These are phyloP conservation scores for Cosmia trapezina DNA, from an alignment of 2,888 invertebrate species.

Conservation along the genomic window DNA sequence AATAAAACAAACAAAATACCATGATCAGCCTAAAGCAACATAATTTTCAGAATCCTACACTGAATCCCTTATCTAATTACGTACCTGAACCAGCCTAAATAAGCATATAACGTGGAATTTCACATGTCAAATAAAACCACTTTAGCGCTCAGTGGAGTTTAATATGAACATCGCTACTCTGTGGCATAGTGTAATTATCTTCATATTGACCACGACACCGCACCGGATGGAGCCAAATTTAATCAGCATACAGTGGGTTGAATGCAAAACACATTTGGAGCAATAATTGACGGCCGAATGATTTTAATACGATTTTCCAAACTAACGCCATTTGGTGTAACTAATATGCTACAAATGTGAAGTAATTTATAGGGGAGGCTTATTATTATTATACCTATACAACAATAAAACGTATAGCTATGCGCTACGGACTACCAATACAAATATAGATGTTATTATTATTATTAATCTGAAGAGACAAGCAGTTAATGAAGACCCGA, in stretches of 20 bases:
- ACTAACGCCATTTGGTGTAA: slow-evolving; percentile 40
- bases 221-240: slow-evolving; percentile 65
- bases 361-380: neutral
- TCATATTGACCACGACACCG: slow-evolving; percentile 66
- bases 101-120: slow-evolving; percentile 62
- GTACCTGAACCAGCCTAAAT: slow-evolving; percentile 59
- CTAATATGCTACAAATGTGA: slow-evolving; percentile 26
- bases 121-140: slow-evolving; percentile 68
- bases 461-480: slow-evolving; percentile 14
- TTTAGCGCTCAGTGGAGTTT: slow-evolving; percentile 45
- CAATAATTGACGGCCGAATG: slow-evolving; percentile 51
- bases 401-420: neutral
- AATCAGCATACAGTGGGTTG: slow-evolving; percentile 68
- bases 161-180: slow-evolving; percentile 56
- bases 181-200: slow-evolving; percentile 71
- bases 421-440: slow-evolving; percentile 3
- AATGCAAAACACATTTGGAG: slow-evolving; percentile 56
- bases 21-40: slow-evolving; percentile 61
- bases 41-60: slow-evolving; percentile 50
- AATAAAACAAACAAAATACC: slow-evolving; percentile 29
- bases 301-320: slow-evolving; percentile 54
- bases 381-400: neutral
- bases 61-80: slow-evolving; percentile 66
- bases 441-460: slow-evolving; percentile 2
- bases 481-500: slow-evolving; percentile 25